These are phyloP conservation scores for Acronicta alni DNA, from an alignment of 2,888 invertebrate species.

Conservation along the genomic window DNA sequence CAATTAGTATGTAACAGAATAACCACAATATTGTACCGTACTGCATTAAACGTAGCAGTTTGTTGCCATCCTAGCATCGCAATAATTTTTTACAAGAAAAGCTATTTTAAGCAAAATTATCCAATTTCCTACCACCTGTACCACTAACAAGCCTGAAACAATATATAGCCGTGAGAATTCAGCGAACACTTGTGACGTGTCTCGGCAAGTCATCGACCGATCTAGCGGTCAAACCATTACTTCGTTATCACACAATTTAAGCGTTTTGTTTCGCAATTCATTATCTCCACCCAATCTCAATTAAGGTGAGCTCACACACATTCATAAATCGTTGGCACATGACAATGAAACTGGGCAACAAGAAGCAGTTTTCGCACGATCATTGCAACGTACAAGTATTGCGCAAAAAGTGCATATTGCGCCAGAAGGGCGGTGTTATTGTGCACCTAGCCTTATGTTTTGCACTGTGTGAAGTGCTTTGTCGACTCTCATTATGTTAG, in stretches of 20 bases:
- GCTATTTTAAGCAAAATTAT: constrained; percentile 29
- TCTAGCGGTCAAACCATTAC: constrained; percentile 45
- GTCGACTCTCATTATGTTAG: constrained; percentile 50
- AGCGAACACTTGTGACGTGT: constrained; percentile 28
- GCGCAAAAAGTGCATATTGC: constrained; percentile 75
- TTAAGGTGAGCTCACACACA: constrained; percentile 66
- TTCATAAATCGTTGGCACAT: constrained; percentile 69
- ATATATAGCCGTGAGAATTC: constrained; percentile 45
- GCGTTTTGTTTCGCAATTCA: constrained; percentile 70
- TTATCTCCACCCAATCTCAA: constrained; percentile 73
- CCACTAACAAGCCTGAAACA: constrained; percentile 18
- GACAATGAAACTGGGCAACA: constrained; percentile 81
- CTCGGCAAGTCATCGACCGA: constrained; percentile 52
- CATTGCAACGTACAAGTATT: constrained; percentile 70
- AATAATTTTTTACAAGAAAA: constrained; percentile 2
- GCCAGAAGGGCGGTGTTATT: constrained; percentile 73
- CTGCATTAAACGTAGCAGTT: too few relatives aligned
- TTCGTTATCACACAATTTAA: constrained; percentile 52
- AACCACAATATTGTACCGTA: too few relatives aligned
- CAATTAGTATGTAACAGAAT: not conserved
- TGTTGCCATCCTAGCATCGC: not conserved
- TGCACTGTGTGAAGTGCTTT: constrained; percentile 59
- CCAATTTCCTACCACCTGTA: constrained; percentile 20
- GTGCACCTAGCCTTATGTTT: constrained; percentile 60
- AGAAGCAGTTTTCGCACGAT: constrained; percentile 80